phyloP scores from a whole-genome alignment of 1,140 invertebrate species.

The Nasonia vitripennis region DNA sequence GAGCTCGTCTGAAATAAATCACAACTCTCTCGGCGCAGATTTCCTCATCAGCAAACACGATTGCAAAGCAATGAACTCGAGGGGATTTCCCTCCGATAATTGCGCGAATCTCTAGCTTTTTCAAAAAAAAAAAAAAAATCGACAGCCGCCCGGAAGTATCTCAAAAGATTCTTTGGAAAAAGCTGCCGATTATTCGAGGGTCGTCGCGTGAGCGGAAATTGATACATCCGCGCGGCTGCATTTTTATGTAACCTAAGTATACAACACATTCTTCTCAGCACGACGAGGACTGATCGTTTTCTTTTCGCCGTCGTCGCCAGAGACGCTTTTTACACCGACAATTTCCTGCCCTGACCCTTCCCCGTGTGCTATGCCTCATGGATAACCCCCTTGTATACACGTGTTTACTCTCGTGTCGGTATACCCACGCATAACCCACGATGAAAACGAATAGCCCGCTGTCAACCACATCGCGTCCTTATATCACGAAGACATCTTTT shows the following conservation, averaged over 20 bases:
- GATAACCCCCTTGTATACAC: background rate
- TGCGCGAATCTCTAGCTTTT: background rate
- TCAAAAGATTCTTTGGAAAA: background rate
- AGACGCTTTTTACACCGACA: background rate
- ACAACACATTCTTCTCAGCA: background rate
- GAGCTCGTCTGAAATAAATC: too few relatives aligned
- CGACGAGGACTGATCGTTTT: conserved; percentile 28
- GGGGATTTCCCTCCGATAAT: background rate
- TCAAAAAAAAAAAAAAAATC: background rate
- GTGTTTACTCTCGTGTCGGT: background rate
- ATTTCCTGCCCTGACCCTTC: background rate
- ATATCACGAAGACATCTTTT: background rate
- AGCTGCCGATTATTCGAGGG: conserved; percentile 33
- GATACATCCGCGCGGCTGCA: conserved; percentile 56
- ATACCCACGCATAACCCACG: background rate
- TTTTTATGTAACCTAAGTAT: background rate
- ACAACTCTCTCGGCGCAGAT: too few relatives aligned
- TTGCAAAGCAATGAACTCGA: background rate
- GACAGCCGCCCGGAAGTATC: too few relatives aligned
- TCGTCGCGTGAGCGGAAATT: conserved; percentile 57
- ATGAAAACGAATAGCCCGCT: conserved; percentile 3
- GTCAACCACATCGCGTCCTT: background rate
- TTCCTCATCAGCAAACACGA: background rate
- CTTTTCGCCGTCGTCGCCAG: background rate
- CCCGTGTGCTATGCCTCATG: background rate